phyloP scores from a whole-genome alignment of 2,888 invertebrate genomes.

The Phytoseiulus persimilis region DNA sequence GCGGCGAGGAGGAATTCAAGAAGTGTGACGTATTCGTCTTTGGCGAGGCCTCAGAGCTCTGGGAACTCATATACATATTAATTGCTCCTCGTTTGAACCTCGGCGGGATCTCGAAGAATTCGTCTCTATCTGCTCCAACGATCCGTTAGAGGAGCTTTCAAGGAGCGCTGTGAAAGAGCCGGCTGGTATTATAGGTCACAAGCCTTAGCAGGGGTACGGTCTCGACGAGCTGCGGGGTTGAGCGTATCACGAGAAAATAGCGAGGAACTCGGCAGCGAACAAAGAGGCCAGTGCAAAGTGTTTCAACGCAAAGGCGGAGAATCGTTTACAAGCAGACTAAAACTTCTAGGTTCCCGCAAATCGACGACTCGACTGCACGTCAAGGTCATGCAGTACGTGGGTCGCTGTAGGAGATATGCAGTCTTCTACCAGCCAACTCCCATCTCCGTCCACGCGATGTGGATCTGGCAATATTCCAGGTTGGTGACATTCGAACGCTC shows the following conservation, averaged over 20 bases:
- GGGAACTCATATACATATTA: background rate
- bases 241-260: background rate
- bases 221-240: background rate
- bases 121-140: background rate
- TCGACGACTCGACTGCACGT: slow-evolving; percentile 57
- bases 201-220: too few relatives aligned
- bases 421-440: slow-evolving; percentile 67
- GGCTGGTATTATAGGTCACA: too few relatives aligned
- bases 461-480: slow-evolving; percentile 40
- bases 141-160: background rate
- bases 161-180: too few relatives aligned
- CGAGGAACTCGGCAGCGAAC: background rate
- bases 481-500: background rate
- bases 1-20: background rate
- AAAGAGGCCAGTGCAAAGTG: background rate
- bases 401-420: slow-evolving; percentile 66
- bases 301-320: background rate
- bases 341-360: slow-evolving; percentile 38
- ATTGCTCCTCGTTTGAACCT: background rate
- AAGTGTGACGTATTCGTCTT: background rate
- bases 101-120: background rate
- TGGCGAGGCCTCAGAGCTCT: background rate
- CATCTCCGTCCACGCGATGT: slow-evolving; percentile 62
- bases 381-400: slow-evolving; percentile 74
- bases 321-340: background rate